Evolutionary conservation across 2,888 invertebrate species (phyloP).

Genomic region (Phoenoteleia sp.): DNA sequence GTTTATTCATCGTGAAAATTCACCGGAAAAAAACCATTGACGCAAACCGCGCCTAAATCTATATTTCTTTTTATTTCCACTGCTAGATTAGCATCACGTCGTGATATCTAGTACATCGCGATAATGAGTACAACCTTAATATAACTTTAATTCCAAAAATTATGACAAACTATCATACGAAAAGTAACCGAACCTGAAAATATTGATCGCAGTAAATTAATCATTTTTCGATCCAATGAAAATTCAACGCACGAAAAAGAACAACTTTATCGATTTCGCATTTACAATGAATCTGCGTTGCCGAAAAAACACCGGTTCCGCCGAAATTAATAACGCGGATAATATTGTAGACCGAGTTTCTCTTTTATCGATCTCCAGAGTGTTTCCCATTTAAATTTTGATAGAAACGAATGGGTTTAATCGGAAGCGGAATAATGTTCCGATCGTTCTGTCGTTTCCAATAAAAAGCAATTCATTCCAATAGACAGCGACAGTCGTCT

Average conservation of each 20-base stretch:
- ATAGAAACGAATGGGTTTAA: slow-evolving; percentile 58
- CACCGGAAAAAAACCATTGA: too few species aligned
- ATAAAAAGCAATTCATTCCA: slow-evolving; percentile 42
- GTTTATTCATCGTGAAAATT: too few species aligned
- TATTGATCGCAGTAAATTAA: slow-evolving; percentile 12
- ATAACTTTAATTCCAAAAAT: too few species aligned
- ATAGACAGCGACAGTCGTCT: not conserved
- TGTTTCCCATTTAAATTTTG: slow-evolving; percentile 45
- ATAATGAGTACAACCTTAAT: too few species aligned
- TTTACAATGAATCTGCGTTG: slow-evolving; percentile 20
- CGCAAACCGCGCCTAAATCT: too few species aligned
- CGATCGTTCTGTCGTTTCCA: slow-evolving; percentile 22
- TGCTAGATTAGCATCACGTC: too few species aligned
- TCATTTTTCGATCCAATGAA: slow-evolving; percentile 16
- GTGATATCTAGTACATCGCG: too few species aligned
- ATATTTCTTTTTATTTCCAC: too few species aligned
- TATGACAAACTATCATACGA: too few species aligned
- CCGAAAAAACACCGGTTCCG: slow-evolving; percentile 15
- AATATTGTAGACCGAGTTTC: slow-evolving; percentile 44
- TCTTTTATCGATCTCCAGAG: slow-evolving; percentile 49
- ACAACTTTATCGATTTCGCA: slow-evolving; percentile 25
- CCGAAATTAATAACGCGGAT: slow-evolving; percentile 50
- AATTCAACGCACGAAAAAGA: slow-evolving; percentile 4
- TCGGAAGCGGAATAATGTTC: slow-evolving; percentile 54
- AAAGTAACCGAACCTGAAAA: not conserved